phyloP scores from a whole-genome alignment of 2,113 vertebrate genomes.

The Otis tarda region DNA sequence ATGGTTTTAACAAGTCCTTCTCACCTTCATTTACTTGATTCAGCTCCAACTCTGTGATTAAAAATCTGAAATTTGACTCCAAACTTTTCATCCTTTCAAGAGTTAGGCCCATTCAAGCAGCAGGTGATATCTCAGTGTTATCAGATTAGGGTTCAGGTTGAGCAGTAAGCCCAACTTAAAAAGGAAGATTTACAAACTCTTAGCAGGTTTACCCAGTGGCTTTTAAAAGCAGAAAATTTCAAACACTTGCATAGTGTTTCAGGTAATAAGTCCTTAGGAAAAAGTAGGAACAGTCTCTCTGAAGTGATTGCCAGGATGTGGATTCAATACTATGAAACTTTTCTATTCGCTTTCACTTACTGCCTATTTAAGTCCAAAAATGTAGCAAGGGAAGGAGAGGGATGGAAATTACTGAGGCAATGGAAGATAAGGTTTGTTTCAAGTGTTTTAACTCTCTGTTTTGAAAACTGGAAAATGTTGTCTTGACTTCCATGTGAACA shows the following conservation, averaged over 20 bases:
- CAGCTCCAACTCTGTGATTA: background rate
- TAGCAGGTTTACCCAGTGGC: background rate
- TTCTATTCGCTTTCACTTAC: background rate
- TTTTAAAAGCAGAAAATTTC: background rate
- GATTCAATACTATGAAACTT: background rate
- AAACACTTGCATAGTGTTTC: background rate
- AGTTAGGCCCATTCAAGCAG: background rate
- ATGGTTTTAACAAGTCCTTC: background rate
- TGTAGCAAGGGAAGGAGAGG: background rate
- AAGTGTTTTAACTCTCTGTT: background rate
- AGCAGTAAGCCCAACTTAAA: background rate
- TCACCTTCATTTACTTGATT: background rate
- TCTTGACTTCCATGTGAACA: background rate
- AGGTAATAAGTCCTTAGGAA: background rate
- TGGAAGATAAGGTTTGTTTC: background rate
- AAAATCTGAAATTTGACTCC: background rate
- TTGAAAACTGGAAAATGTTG: background rate
- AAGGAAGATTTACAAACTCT: background rate
- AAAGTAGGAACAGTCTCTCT: background rate
- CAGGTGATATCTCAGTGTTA: background rate
- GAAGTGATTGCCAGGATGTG: background rate
- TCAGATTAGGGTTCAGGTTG: background rate
- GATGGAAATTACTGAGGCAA: background rate
- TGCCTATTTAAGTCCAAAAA: background rate
- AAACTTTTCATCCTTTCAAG: background rate